Conservation (phyloP, 2,113 vertebrate genomes). For the sheep (Ovis aries) region DNA sequence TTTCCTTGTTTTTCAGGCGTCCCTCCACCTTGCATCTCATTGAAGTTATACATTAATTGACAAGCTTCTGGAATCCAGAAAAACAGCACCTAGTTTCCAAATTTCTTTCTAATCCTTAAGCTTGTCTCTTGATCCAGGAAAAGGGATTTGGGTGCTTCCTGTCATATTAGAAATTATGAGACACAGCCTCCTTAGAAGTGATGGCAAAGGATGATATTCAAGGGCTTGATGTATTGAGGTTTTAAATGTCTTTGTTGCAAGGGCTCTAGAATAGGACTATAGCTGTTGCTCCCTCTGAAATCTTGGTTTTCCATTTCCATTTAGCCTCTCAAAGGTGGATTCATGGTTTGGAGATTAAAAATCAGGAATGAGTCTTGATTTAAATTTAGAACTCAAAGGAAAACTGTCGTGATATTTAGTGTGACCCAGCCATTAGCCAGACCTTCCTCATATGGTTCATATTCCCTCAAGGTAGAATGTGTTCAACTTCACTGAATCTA, state of each 20-base stretch:
- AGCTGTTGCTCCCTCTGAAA: background rate
- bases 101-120: background rate
- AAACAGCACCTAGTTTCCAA: background rate
- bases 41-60: background rate
- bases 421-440: background rate
- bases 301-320: background rate
- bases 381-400: background rate
- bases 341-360: background rate
- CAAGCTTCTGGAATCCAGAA: background rate
- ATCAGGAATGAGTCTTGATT: background rate
- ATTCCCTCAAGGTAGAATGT: background rate
- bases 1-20: background rate
- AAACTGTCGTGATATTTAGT: background rate
- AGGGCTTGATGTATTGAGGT: background rate
- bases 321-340: background rate
- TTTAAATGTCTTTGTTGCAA: background rate
- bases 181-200: background rate
- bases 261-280: background rate
- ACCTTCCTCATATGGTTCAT: background rate
- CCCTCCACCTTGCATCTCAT: background rate
- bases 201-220: background rate
- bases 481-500: background rate
- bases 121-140: background rate
- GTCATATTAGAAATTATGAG: background rate
- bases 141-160: background rate